phyloP scores from a whole-genome alignment of 30 jellyfish, hydroid and myxozoan species.

The Pseudorhiza aurosa region DNA sequence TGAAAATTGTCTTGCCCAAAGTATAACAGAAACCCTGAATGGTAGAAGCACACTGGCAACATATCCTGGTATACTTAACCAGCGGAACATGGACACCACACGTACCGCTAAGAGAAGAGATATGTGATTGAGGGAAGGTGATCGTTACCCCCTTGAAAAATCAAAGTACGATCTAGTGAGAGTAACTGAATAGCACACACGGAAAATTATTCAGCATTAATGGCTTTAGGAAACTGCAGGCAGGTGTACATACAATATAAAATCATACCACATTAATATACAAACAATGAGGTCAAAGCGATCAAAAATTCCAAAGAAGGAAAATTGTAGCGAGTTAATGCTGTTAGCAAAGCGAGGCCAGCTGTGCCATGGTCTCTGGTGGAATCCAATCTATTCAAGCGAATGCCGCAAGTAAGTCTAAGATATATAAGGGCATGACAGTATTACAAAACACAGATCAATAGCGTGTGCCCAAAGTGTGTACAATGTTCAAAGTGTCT shows the following conservation, averaged over 20 bases:
- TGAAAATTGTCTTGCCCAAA: too few relatives aligned
- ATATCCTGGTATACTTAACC: too few relatives aligned
- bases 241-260: conserved; percentile 67
- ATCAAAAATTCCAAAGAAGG: conserved; percentile 29
- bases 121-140: background rate
- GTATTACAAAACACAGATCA: background rate
- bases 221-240: conserved; percentile 30
- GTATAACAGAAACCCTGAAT: too few relatives aligned
- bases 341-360: conserved; percentile 51
- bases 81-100: too few relatives aligned
- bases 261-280: conserved; percentile 36
- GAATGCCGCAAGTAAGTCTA: conserved; percentile 63
- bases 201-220: conserved; percentile 58
- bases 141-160: conserved; percentile 34
- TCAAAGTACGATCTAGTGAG: conserved; percentile 11
- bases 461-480: conserved; percentile 6
- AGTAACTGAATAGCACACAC: conserved; percentile 27
- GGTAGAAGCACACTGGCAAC: too few relatives aligned
- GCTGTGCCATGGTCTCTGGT: conserved; percentile 47
- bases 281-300: conserved; percentile 56
- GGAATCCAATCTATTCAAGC: conserved; percentile 32
- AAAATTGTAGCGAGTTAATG: conserved; percentile 62
- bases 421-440: background rate
- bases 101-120: too few relatives aligned
- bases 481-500: background rate